Base-by-base conservation (phyloP, 2,888 invertebrate species). In the Keiferia lycopersicella region DNA sequence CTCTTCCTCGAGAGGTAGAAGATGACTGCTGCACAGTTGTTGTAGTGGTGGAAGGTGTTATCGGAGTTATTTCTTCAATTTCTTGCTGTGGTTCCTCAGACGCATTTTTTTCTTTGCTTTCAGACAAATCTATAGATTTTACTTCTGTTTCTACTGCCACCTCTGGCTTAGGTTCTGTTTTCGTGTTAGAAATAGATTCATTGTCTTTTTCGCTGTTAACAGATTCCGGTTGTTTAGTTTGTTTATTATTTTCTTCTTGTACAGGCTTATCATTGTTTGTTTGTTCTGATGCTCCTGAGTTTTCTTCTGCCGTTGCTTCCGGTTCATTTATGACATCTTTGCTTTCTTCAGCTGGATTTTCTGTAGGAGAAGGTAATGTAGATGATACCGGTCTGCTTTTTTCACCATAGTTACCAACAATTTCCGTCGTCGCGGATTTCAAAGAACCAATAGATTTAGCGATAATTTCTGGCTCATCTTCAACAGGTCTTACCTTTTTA, bases 351-450 rank as follows among this genome's bases (percentile, higher is more conserved):
- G 16, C 30, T 7, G 62, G 20, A 2, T 30, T 63, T 39, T 61
- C 56, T 12, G 30, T 57, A n/a, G 50, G 26, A 20, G 51, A 14
- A 12, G 14, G 34, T 53, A 34, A 8, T n/a, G 30, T 14, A 0
- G 62, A 66, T 34, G 66, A 57, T 48, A 63, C 66, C 11, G 73
- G 71, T 65, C 70, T 78, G 16, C 79, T 79, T 73, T 81, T 87
- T 72, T 91, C 90, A n/a, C 91, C 91, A 69, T 90, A 91, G 71
- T 89, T 90, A 26, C 80, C 71, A 22, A 78, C 67, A 64, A 73
- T 66, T 71, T 82, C 78, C 38, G 80, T 79, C n/a, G 76, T 75
- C 4, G 74, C 75, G 60, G 74, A 67, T 58, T 82, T 83, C 0
- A 83, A 34, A n/a, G 80, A 78, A 39, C 71, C 76, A 56, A 82